Base-by-base conservation (phyloP, 2,888 invertebrate genomes). In the Ectobius pallidus region DNA sequence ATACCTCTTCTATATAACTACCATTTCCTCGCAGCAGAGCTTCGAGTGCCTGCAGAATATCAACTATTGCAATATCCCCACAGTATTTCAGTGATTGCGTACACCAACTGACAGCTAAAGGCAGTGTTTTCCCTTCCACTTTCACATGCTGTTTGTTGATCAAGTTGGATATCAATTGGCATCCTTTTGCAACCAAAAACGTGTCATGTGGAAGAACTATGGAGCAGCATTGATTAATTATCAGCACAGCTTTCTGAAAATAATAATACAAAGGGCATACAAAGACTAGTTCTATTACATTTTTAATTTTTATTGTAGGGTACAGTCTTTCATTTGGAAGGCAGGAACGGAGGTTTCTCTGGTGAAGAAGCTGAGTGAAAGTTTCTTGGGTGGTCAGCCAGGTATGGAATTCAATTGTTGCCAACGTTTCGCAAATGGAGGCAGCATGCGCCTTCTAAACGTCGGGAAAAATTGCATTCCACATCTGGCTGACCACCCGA, bases 111-210 rank as follows among this genome's bases (percentile, higher is more conserved):
- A 77, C 69, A 2, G 79, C 78, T 68, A 81, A 67, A 0, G 77
- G 77, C 25, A 83, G 78, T 14, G 82, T 83, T 73, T 80, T 79
- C 34, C 82, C 83, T 78, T 82, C 83, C 11, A 42, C 76, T 39
- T 82, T 81, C 25, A 89, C 79, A 78, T 85, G 86, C 79, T 89
- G 88, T 79, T 85, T 85, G 14, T 83, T 85, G 46, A 88, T 75
- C 20, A 90, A 81, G 76, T 85, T 87, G 72, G 84, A 84, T 32
- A 90, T 82, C 71, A 90, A 81, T 78, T 86, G 86, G 76, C 89
- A 87, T 74, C 86, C 84, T 83, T 89, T 89, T 27, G 86, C 84
- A 6, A 87, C 85, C 67, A 89, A 79, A 71, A 84, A 83, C 68
- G 85, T 84, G 79, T 90, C 88, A 34, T 81, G 82, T 3, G 87